Conservation (phyloP, 2,797 vertebrate genomes). For the Sphaeramia orbicularis region DNA sequence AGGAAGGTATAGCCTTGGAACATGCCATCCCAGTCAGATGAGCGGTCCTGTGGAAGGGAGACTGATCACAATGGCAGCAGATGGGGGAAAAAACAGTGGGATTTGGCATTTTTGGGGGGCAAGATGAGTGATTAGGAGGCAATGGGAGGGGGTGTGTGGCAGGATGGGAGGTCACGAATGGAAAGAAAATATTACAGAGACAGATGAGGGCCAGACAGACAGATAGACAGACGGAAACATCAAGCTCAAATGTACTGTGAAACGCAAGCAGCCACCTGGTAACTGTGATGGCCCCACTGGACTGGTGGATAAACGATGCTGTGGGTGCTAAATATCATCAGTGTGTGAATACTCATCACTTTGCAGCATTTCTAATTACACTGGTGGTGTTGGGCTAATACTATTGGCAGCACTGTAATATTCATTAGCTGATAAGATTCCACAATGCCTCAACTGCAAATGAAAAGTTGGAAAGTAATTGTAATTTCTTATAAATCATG, state of each 20-base stretch:
- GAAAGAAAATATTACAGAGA: conserved; percentile 19
- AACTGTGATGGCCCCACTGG: conserved; percentile 55
- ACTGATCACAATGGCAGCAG: conserved; percentile 97
- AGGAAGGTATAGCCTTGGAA: conserved; percentile 96
- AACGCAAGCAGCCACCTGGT: conserved; percentile 74
- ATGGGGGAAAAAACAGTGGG: conserved; percentile 82
- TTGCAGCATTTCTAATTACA: conserved; percentile 77
- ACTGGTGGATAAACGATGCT: conserved; percentile 65
- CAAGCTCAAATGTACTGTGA: conserved; percentile 90
- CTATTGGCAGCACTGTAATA: conserved; percentile 75
- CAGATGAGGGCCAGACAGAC: too few relatives aligned
- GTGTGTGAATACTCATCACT: conserved; percentile 73
- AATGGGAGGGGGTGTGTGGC: conserved; percentile 49
- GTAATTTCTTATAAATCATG: conserved; percentile 61
- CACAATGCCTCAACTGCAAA: conserved; percentile 62
- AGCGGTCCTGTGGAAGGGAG: conserved; percentile 88
- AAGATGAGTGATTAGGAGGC: conserved; percentile 74
- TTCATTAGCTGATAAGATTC: conserved; percentile 79
- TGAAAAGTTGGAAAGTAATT: conserved; percentile 65
- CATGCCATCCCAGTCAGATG: conserved; percentile 83
- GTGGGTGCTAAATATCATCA: conserved; percentile 72
- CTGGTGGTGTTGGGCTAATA: conserved; percentile 65
- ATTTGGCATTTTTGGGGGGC: conserved; percentile 45
- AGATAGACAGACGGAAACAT: conserved; percentile 50
- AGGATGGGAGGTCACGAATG: conserved; percentile 54